Evolutionary conservation across 2,888 invertebrate species (phyloP).

Genomic region (Cantharis rufa): DNA sequence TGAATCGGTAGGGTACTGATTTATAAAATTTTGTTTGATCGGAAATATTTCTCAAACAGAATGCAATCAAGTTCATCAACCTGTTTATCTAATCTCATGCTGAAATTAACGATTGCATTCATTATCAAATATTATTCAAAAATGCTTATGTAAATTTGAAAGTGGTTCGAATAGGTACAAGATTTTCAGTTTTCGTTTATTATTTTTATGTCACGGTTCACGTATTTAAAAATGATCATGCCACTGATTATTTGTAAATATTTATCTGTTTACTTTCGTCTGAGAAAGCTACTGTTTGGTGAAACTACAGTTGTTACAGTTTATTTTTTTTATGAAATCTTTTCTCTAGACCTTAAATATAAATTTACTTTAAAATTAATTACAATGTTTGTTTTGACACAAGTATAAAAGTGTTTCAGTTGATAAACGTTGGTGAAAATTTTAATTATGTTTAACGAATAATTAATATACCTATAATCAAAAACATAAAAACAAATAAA

Average conservation of each 20-base stretch:
- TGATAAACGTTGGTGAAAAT: too few species aligned
- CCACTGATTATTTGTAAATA: not conserved
- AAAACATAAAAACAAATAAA: not conserved
- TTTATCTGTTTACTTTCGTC: not conserved
- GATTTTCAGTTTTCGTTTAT: not conserved
- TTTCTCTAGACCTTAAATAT: not conserved
- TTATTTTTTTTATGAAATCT: not conserved
- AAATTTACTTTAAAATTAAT: not conserved
- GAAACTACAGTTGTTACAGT: not conserved
- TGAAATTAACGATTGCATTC: not conserved
- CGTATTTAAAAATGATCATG: not conserved
- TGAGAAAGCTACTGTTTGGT: not conserved
- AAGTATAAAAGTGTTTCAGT: not conserved
- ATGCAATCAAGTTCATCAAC: not conserved
- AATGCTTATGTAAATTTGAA: not conserved
- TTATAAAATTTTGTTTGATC: not conserved
- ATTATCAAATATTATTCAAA: not conserved
- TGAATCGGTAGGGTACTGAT: not conserved
- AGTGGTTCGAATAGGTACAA: not conserved
- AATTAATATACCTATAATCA: not conserved
- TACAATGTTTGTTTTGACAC: not conserved
- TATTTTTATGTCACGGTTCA: not conserved
- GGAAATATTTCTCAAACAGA: not conserved
- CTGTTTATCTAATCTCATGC: not conserved
- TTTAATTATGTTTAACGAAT: too few species aligned